Percentiles rank a stretch among this genome's conserved stretches.
phyloP scores from a whole-genome alignment of 2,113 vertebrate genomes.

The Mastomys natalensis region DNA sequence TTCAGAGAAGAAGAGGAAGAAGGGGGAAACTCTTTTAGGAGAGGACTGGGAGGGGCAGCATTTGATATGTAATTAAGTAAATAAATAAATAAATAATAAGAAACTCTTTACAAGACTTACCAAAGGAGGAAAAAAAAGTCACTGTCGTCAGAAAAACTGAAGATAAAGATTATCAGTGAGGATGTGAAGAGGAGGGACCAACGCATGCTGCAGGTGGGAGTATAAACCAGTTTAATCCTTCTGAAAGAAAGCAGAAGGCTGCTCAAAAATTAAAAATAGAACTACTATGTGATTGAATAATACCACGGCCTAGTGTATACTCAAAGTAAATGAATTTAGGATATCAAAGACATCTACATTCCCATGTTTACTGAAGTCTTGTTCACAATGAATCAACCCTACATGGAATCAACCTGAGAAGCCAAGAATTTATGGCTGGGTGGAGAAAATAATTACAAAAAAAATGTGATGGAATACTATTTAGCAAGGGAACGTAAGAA shows the following conservation, averaged over 20 bases:
- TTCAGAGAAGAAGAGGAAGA: too few relatives aligned
- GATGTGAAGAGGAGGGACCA: background rate
- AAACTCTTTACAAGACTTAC: too few relatives aligned
- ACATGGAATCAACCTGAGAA: background rate
- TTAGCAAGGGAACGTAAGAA: background rate
- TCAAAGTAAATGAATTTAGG: background rate
- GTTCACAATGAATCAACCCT: background rate
- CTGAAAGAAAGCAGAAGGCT: too few relatives aligned
- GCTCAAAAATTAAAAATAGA: background rate
- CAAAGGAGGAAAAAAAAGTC: too few relatives aligned
- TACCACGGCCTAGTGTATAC: background rate
- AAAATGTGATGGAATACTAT: background rate
- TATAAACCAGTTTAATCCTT: background rate
- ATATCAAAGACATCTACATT: background rate
- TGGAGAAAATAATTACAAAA: background rate
- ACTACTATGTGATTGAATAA: background rate
- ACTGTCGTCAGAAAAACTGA: background rate
- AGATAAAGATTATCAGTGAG: background rate
- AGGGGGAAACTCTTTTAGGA: too few relatives aligned
- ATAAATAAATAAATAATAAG: too few relatives aligned
- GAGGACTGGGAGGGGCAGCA: too few relatives aligned
- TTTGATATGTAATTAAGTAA: too few relatives aligned
- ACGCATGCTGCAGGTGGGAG: background rate
- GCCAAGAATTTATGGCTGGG: background rate
- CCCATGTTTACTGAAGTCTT: background rate